Base-by-base conservation (phyloP, 1,140 invertebrate genomes). In the Megathymus violae region DNA sequence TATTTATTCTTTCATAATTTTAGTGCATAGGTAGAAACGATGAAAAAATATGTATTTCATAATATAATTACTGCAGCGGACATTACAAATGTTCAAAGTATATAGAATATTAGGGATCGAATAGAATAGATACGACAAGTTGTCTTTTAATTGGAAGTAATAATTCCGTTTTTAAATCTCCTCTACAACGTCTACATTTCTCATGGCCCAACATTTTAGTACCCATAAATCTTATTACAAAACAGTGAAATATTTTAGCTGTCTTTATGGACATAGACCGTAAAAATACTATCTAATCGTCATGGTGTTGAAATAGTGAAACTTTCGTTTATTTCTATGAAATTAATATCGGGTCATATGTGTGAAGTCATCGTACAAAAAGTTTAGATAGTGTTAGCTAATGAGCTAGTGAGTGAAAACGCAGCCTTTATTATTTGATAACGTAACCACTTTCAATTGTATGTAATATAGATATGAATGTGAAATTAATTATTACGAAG, bases 171-270 rank as follows among this genome's bases (percentile, higher is more conserved):
- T 11, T 14, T 41, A 15, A 11, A 15, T 41, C 15, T 41, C 13
- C 9, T 38, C 9, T 38, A n/a, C 15, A 41, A 14, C n/a, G n/a
- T n/a, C n/a, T 41, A 48, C 61, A n/a, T 3, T 46, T 69, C 64
- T 48, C 9, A 43, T 31, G 15, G 62, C 48, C 54, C 40, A 11
- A 50, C 38, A 6, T n/a, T 44, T 64, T 67, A 67, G 50, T 67
- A 11, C 52, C 47, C 62, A 73, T 73, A 58, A 69, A 69, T 71
- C 63, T 69, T 69, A 60, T 69, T 69, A 69, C 70, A 64, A 69
- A 73, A 76, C 61, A 58, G 61, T 64, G 34, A 67, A 62, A 69
- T 43, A 54, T n/a, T 34, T 19, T 41, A 54, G 22, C 14, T 52
- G 16, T 17, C 17, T 40, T 22, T 25, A 34, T n/a, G n/a, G n/a